These are phyloP conservation scores for Tenrec ecaudatus DNA, from an alignment of 2,113 vertebrate species.

Conservation along the genomic window DNA sequence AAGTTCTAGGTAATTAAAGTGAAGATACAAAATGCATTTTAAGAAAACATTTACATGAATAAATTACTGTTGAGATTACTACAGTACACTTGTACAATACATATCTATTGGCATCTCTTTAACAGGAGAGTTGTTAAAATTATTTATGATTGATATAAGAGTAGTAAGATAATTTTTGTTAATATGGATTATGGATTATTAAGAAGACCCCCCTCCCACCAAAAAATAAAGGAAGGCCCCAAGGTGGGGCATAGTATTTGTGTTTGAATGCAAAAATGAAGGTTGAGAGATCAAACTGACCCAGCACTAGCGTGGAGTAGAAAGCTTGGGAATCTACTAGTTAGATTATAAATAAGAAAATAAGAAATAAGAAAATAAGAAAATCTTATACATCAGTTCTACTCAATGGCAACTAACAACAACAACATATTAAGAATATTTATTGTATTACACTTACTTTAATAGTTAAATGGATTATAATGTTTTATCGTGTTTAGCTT, in stretches of 20 bases:
- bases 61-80: background rate
- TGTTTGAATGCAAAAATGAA: background rate
- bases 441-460: background rate
- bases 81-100: too few species aligned
- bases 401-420: background rate
- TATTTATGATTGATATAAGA: background rate
- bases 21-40: background rate
- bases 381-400: background rate
- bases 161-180: background rate
- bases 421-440: background rate
- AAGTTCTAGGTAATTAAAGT: background rate
- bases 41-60: background rate
- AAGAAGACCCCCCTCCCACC: too few species aligned
- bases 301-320: background rate
- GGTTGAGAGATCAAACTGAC: background rate
- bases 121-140: background rate
- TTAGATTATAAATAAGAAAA: too few species aligned
- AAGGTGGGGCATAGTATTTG: too few species aligned
- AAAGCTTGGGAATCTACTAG: background rate
- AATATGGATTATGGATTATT: background rate
- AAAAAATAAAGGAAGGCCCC: too few species aligned
- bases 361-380: too few species aligned
- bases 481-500: too few species aligned
- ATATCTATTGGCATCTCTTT: background rate
- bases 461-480: background rate